These are phyloP conservation scores for Labroides dimidiatus DNA, from an alignment of 2,797 vertebrate species.

Conservation along the genomic window DNA sequence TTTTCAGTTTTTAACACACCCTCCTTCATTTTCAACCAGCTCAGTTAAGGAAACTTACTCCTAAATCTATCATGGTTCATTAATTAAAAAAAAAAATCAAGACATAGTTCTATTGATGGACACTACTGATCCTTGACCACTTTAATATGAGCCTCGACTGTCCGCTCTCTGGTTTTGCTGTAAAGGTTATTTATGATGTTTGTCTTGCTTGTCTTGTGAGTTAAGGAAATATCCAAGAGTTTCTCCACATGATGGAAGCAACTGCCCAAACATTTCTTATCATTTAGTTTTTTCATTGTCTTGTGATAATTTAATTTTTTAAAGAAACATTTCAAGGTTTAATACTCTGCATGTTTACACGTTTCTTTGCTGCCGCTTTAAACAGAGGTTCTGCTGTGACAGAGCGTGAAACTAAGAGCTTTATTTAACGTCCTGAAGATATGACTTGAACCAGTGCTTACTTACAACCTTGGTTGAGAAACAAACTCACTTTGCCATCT, in stretches of 20 bases:
- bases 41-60: too few species aligned
- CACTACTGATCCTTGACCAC: background rate
- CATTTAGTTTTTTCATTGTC: background rate
- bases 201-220: background rate
- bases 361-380: background rate
- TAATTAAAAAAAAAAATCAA: background rate
- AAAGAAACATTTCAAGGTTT: conserved; percentile 1
- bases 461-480: background rate
- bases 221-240: conserved; percentile 6
- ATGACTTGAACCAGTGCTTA: background rate
- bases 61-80: background rate
- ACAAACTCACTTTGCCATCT: background rate
- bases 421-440: background rate
- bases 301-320: background rate
- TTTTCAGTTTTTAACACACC: too few species aligned
- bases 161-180: background rate
- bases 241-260: background rate
- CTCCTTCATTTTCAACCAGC: too few species aligned
- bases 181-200: background rate
- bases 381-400: conserved; percentile 25
- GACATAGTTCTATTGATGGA: background rate
- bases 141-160: background rate
- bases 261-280: background rate
- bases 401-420: conserved; percentile 14
- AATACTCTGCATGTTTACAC: conserved; percentile 7